phyloP scores from a whole-genome alignment of 2,797 vertebrate species.

The Crenuchus spilurus region DNA sequence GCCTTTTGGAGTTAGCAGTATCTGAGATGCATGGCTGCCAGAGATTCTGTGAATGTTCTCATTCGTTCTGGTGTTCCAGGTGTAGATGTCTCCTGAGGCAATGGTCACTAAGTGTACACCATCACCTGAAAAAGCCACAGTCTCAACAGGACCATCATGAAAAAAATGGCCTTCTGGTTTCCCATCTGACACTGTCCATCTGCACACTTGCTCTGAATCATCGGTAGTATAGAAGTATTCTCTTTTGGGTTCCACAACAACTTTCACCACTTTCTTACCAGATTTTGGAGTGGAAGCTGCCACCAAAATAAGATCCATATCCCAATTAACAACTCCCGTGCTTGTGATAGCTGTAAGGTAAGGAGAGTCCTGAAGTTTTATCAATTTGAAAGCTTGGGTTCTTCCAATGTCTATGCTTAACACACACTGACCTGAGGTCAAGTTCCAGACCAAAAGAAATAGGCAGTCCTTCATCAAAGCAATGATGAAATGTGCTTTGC shows the following conservation, averaged over 20 bases:
- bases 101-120: conserved; percentile 69
- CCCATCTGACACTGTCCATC: conserved; percentile 67
- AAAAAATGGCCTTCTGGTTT: conserved; percentile 63
- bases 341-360: conserved; percentile 63
- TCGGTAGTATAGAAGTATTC: conserved; percentile 74
- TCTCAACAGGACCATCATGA: conserved; percentile 71
- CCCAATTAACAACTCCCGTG: conserved; percentile 73
- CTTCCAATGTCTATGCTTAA: conserved; percentile 67
- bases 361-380: conserved; percentile 61
- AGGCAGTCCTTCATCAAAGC: conserved; percentile 69
- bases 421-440: conserved; percentile 76
- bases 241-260: conserved; percentile 64
- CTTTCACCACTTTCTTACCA: conserved; percentile 57
- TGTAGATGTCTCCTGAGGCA: conserved; percentile 73
- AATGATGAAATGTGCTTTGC: conserved; percentile 69
- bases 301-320: conserved; percentile 67
- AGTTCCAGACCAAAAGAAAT: conserved; percentile 75
- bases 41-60: conserved; percentile 71
- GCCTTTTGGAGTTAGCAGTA: conserved; percentile 78
- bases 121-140: conserved; percentile 69
- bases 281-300: conserved; percentile 71
- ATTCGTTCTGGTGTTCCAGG: conserved; percentile 75
- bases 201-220: conserved; percentile 74
- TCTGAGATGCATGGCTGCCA: conserved; percentile 64
- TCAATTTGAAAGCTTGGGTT: conserved; percentile 55